Evolutionary conservation across 2,113 vertebrate genomes (phyloP), one percentile per base, ranked within the genome.

Genomic region (Bambusicola thoracicus): DNA sequence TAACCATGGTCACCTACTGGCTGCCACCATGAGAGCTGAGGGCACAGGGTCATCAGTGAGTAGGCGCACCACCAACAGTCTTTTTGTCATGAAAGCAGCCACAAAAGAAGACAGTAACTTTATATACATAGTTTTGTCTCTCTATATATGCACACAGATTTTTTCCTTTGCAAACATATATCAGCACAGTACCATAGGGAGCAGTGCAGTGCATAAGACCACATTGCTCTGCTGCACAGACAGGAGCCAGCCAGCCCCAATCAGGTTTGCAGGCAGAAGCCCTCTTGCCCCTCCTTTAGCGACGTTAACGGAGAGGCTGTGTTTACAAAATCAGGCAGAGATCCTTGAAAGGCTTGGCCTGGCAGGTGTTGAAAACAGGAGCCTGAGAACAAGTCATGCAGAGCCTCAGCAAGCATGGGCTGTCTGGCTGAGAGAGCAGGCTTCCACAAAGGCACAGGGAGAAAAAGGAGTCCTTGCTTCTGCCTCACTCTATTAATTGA

Each of bases 401-500:
- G 20, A 24, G 27, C 13, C 34, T 29, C 6, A 1, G 38, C 4
- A 81, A 74, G 32, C 19, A 44, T 0, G 0, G 22, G 10, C 3
- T 18, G 18, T 65, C 67, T 61, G 25, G 15, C 40, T 36, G 49
- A 46, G 25, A 51, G 19, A 8, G 16, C 0, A 0, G 7, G 79
- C 36, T 56, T 43, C 48, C 84, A n/a, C 11, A 21, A 72, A 78
- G 4, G 8, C 68, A 32, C 1, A 4, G 46, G 29, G 25, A 49
- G 2, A 13, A 41, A 53, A 36, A 13, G 1, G 0, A 67, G 81
- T 68, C 58, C 72, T 87, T 48, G 56, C 70, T 46, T 65, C 11
- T 1, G 0, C 13, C 46, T 58, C 0, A 0, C 81, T 90, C 38
- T n/a, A 66, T 40, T 25, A 5, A 17, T 0, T 2, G 30, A 49